A percentile compares a stretch with the other conserved stretches of the same genome.
Evolutionary conservation across 2,113 vertebrate species (phyloP).

Genomic region (Orycteropus afer): DNA sequence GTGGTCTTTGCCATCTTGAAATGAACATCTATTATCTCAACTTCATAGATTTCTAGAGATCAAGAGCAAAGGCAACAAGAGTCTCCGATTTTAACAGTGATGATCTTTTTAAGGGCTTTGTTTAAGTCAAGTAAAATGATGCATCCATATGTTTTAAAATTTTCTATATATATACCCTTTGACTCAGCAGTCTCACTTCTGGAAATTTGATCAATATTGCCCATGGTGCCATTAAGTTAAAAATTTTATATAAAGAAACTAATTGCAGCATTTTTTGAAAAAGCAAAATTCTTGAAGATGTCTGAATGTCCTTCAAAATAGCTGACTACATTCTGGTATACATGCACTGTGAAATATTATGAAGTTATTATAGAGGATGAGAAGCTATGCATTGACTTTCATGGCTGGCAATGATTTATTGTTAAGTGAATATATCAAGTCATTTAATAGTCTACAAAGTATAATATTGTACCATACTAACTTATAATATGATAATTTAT

Average conservation of each 20-base stretch:
- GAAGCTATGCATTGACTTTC: neutral
- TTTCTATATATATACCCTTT: neutral
- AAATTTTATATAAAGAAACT: neutral
- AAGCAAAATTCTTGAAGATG: neutral
- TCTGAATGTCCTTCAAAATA: neutral
- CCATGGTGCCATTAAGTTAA: slow-evolving; percentile 21
- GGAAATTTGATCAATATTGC: slow-evolving; percentile 17
- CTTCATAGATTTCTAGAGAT: neutral
- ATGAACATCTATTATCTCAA: neutral
- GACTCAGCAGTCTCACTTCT: slow-evolving; percentile 23
- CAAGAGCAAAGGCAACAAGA: neutral
- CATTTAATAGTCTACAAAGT: neutral
- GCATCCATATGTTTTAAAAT: neutral
- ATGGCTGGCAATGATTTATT: neutral
- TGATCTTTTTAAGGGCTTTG: neutral
- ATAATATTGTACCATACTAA: neutral
- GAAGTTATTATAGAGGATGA: neutral
- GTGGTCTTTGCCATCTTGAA: neutral
- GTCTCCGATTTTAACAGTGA: neutral
- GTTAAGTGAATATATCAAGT: neutral
- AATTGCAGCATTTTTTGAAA: neutral
- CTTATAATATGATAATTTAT: no score
- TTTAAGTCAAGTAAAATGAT: neutral
- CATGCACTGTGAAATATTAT: neutral
- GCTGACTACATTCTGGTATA: neutral